Base-by-base conservation (phyloP, 2,888 invertebrate genomes). In the Caenorhabditis becei region DNA sequence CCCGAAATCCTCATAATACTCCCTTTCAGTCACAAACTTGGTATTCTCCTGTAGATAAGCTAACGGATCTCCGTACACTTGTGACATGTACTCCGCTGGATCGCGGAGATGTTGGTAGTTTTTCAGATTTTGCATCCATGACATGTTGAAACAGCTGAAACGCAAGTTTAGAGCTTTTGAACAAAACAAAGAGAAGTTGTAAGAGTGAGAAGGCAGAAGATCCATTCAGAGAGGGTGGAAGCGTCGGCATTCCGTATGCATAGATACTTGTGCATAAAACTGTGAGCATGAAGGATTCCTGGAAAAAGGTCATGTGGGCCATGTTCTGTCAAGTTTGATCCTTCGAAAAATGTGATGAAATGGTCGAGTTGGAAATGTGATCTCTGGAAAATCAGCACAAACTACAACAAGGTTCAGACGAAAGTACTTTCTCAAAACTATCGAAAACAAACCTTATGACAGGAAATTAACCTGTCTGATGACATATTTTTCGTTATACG, bases 11-110 rank as follows among this genome's bases (percentile, higher is more conserved):
- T 87, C 89, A 77, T 86, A 89, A 71, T 85, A 89, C 54, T 89
- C 89, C 20, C 89, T 56, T 77, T 89, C 89, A 0, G 89, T 89
- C 8, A 88, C 86, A 75, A 89, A 89, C 61, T 89, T 83, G 1
- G 86, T 81, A 44, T 80, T 83, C 37, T 89, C 89, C 53, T 79
- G 77, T n/a, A 88, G 51, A 54, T 87, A 86, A 2, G 87, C 87
- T 49, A 86, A 58, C 3, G 89, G 87, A 71, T 89, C 89, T 16
- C 89, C 89, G 66, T 89, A 89, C 0, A 88, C 87, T 82, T 87
- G 71, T 69, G 87, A 85, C 88, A 89, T 88, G 69, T 89, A 89
- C 66, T 86, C 89, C n/a, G 85, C 77, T 10, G 87, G 83, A 35
- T 87, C 83, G 16, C 83, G 80, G 16, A 89, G 63, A 24, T 86